Evolutionary conservation across 2,113 vertebrate genomes (phyloP), one percentile per base, ranked within the genome.

Genomic region (Dromas ardeola): DNA sequence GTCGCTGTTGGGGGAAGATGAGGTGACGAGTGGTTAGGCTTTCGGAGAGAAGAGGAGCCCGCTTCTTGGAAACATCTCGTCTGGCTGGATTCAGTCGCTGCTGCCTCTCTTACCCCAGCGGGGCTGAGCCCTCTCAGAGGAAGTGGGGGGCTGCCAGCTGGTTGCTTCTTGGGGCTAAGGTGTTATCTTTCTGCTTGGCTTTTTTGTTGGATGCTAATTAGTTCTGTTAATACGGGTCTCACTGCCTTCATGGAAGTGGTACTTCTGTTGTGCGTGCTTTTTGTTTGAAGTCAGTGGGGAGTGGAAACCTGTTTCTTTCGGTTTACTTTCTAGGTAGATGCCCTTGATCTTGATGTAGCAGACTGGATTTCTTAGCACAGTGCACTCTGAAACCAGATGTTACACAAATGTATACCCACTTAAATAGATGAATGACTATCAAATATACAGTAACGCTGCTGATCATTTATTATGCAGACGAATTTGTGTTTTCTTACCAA

Each of bases 51-150:
- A 67, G 70, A 76, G 58, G 61, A 69, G 43, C 65, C 73, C 9
- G 70, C 93, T 98, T 98, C 98, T 98, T 98, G 98, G 98, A 98
- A 98, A 97, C 38, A 69, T 84, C 95, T 93, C 90, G 7, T 83
- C 94, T 92, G 71, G 73, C 96, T 98, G 97, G 97, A 97, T 97
- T 91, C 83, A 62, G 91, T 98, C 50, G n/a, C 90, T 95, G 95
- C 76, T 96, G 88, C 10, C 56, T 87, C 84, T 97, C 79, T 56
- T 81, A 63, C 80, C 88, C 80, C 8, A 15, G 2, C 5, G 4
- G 1, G 16, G 65, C 90, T 81, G 73, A 98, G 96, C 95, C 76
- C 86, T 97, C 95, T 96, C 95, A 95, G 96, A 98, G 98, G 98
- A 98, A 98, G 98, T 97, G 97, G 96, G 94, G 96, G 95, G 87